Base-by-base conservation (phyloP, 2,797 vertebrate genomes). In the Rhinella marina region DNA sequence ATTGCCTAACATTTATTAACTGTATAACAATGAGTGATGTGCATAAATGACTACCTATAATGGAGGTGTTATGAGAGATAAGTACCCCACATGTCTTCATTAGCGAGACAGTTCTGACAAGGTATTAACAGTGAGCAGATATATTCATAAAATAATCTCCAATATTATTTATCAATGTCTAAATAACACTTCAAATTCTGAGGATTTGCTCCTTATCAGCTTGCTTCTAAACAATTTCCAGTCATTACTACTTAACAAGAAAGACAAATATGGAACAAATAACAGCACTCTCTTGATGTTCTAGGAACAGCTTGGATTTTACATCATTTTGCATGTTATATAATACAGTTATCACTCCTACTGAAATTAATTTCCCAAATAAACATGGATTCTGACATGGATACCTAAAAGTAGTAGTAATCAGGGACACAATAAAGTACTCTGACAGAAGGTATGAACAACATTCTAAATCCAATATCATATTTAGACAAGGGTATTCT, bases 51-150 rank as follows among this genome's bases (percentile, higher is more conserved):
- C 21, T 62, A 84, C 62, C 81, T 79, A 27, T 78, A 88, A 79
- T 75, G 56, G 62, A 70, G 81, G 75, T 48, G 79, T 84, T 77
- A 88, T 79, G 82, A 70, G 32, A 83, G 86, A 54, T 88, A 87
- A 87, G 81, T 84, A 76, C 62, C 61, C 62, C 75, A 88, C 81
- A 84, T 66, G 64, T 84, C 87, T 84, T 84, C 81, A 88, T 84
- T 88, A 88, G 81, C 11, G 56, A 84, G 81, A 21, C n/a, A 78
- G 50, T 17, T 59, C 52, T 88, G 87, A 84, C 62, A 78, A 82
- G 32, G 81, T 72, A 78, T 88, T 83, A 68, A 84, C 52, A 68
- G 62, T 84, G 72, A 57, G 61, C 87, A 57, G 75, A 57, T 27
- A 57, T 76, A 57, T 83, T 57, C 57, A 87, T 73, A 76, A 75